Base-by-base conservation (phyloP, 2,888 invertebrate genomes). In the Hanleya hanleyi region DNA sequence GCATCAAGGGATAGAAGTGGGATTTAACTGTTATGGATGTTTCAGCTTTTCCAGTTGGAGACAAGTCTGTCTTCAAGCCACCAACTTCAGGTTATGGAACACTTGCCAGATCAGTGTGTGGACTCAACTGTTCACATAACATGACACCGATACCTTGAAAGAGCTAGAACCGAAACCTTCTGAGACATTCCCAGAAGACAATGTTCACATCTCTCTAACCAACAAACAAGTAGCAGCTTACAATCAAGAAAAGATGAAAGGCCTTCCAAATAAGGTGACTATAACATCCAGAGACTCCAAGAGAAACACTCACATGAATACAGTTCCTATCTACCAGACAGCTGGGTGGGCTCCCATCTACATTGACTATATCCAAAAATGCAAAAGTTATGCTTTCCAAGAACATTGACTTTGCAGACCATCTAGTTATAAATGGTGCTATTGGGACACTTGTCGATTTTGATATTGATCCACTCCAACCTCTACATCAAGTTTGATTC, bases 71-170 rank as follows among this genome's bases (percentile, higher is more conserved):
- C 6, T 77, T 65, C 36, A 70, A 35, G 29, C 57, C 18, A 29
- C n/a, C 33, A 18, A 32, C 64, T n/a, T n/a, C 32, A n/a, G 77
- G 77, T 29, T 72, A 74, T 61, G 64, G 32, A 22, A 70, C 75
- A 71, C 71, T 77, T 18, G 69, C 73, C 26, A 51, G 68, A 33
- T 75, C 76, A 50, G 65, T 76, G 36, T n/a, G n/a, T 77, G 79
- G 76, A 51, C 4, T 18, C 12, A 62, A 5, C 41, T 41, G 41
- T 62, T 62, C 62, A 12, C 32, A 33, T 33, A 29, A 26, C 62
- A 62, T 62, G 62, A 62, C 32, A 29, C 33, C 12, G 18, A 9
- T 7, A 62, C 18, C 26, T 33, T 62, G 26, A 4, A 62, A 9
- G 26, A 62, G 33, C 26, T 62, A 9, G 41, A 41, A 41, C 18